Percentiles rank a stretch among this genome's conserved stretches.
phyloP scores from a whole-genome alignment of 2,888 invertebrate species.

The Morinoia aosen region DNA sequence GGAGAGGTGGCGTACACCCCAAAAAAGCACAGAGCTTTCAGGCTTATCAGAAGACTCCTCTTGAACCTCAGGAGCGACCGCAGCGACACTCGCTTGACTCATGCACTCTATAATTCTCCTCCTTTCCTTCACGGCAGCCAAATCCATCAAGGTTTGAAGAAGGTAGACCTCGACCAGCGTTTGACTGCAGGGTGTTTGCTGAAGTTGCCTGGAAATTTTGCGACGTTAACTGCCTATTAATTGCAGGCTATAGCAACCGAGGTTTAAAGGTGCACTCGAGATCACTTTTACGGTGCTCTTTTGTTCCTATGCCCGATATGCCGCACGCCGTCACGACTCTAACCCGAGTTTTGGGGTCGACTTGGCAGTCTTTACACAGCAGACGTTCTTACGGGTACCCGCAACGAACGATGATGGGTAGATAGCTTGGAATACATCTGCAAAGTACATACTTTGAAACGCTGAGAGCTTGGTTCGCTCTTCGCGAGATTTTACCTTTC shows the following conservation, averaged over 20 bases:
- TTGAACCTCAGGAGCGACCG: neutral
- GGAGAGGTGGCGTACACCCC: neutral
- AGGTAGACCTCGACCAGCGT: neutral
- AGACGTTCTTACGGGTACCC: neutral
- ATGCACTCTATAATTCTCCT: neutral
- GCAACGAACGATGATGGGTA: neutral
- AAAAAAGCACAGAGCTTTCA: neutral
- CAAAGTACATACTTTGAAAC: neutral
- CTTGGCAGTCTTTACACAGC: neutral
- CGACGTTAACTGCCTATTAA: conserved; percentile 48
- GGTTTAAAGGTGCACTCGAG: neutral
- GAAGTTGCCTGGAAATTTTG: neutral
- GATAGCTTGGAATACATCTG: neutral
- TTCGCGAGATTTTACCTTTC: neutral
- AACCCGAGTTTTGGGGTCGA: conserved; percentile 8
- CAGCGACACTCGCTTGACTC: neutral
- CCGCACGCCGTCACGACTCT: conserved; percentile 6
- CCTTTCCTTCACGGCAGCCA: neutral
- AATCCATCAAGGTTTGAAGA: neutral
- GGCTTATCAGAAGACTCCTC: neutral
- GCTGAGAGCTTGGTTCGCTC: neutral
- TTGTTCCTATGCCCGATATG: conserved; percentile 1
- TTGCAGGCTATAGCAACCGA: neutral
- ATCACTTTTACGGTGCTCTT: conserved; percentile 18
- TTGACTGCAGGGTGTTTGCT: neutral